Evolutionary conservation across 1,140 invertebrate genomes (phyloP), one percentile per base, ranked within the genome.

Genomic region (Drosophila nikananu): DNA sequence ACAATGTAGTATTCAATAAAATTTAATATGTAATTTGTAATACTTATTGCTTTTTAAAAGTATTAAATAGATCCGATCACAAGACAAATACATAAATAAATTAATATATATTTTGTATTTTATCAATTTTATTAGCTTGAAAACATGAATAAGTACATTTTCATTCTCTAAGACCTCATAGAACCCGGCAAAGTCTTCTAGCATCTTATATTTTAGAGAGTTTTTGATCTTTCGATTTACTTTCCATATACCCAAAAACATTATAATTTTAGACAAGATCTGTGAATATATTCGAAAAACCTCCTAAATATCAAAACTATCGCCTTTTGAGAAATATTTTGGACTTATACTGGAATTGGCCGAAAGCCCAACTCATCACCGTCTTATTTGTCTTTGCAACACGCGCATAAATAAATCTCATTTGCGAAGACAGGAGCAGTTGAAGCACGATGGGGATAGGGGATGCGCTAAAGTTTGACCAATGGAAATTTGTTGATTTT

Each of bases 371-470:
- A 25, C 15, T 17, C 65, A 48, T 64, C 57, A 58, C 13, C 52
- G 19, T 61, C 59, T 66, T 86, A 59, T 86, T 77, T 86, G 75
- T 81, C 71, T 80, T 82, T 44, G 71, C 77, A 64, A 75, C 84
- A 84, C 71, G 78, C 70, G 81, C 84, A 89, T 84, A 89, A 89
- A 89, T 89, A 89, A 89, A 89, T 81, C 84, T 70, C 66, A 81
- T 84, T 89, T 78, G 61, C 19, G 39, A 49, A 39, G 72, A 66
- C 41, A 27, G n/a, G 44, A 44, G 17, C 9, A 48, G n/a, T 37
- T 25, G 32, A 5, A 35, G 25, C 19, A 6, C 10, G 5, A n/a
- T 35, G 39, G 27, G 30, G 15, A 25, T 23, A 42, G 60, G 39
- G 42, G 70, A 44, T 42, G 52, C 46, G 52, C 74, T 46, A 68